Evolutionary conservation across 2,113 vertebrate genomes (phyloP).

Genomic region (Epinephelus moara): DNA sequence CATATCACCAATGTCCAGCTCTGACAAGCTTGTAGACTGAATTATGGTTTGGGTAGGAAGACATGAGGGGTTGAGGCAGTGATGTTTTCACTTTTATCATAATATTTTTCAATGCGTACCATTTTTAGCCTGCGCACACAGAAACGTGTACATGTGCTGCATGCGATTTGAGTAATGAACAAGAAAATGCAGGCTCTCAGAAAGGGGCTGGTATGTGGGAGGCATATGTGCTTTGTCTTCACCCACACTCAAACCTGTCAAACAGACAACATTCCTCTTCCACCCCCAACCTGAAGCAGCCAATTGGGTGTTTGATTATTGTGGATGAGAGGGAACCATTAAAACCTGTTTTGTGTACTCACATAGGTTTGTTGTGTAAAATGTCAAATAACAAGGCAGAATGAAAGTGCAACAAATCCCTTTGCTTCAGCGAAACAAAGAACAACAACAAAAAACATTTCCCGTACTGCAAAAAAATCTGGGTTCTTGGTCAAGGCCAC

Average conservation of each 20-base stretch:
- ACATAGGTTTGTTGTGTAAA: slow-evolving; percentile 24
- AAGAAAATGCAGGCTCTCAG: slow-evolving; percentile 43
- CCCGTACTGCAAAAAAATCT: background rate
- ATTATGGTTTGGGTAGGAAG: background rate
- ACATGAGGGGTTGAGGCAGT: slow-evolving; percentile 5
- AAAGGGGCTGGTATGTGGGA: slow-evolving; percentile 61
- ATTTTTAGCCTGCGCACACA: slow-evolving; percentile 41
- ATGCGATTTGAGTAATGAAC: slow-evolving; percentile 34
- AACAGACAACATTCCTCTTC: slow-evolving; percentile 55
- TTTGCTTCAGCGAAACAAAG: background rate
- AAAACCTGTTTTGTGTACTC: background rate
- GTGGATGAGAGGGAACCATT: background rate
- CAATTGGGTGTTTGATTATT: slow-evolving; percentile 41
- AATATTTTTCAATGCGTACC: background rate
- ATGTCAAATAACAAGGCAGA: background rate
- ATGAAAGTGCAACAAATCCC: background rate
- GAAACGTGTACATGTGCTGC: slow-evolving; percentile 17
- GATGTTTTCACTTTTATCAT: slow-evolving; percentile 17
- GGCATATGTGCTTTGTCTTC: slow-evolving; percentile 68
- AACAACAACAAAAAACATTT: background rate
- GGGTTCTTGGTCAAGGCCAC: background rate
- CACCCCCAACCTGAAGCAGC: slow-evolving; percentile 55
- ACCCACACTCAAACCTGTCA: slow-evolving; percentile 74
- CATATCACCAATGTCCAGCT: background rate
- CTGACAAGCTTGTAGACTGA: background rate